Evolutionary conservation across 2,113 vertebrate genomes (phyloP), one percentile per base, ranked within the genome.

Genomic region (Rissa tridactyla): DNA sequence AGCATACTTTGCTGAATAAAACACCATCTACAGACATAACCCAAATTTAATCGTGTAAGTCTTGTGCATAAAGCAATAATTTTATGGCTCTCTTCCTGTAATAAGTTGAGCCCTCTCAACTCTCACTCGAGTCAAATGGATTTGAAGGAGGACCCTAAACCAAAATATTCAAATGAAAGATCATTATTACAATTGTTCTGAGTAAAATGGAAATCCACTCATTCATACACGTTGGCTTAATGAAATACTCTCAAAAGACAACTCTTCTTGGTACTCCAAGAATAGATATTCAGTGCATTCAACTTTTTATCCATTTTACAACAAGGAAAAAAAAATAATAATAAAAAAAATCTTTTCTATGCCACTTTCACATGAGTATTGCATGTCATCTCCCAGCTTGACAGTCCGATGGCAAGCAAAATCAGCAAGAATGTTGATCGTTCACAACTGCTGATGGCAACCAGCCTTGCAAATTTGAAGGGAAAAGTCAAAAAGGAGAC

Each of bases 341-440:
- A 36, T 15, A 38, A 32, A 36, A 58, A 91, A 81, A 94, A 65
- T 29, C 8, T 70, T 78, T 54, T 66, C 55, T 90, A 68, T 92
- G 69, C 65, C 84, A 62, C 60, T 94, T 75, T 64, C 75, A 78
- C 32, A 13, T 11, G 61, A 81, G 36, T 57, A 62, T 52, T 75
- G 44, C 51, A 16, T 81, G 51, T 75, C 66, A 80, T 72, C 57
- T 61, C 55, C 61, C 36, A 54, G 38, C 27, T 27, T 84, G 86
- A 93, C 93, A 96, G 66, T 36, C 47, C 49, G 57, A 87, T 72
- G 44, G 86, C 76, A 93, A 89, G 91, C 21, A 95, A 88, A 66
- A 80, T 82, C 58, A 95, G 54, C 40, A 72, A 72, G 61, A 93
- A 86, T 47, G 47, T 54, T 84, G 87, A 90, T 76, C 36, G 51